Evolutionary conservation across 2,113 vertebrate genomes (phyloP).

Genomic region (Tragelaphus buxtoni): DNA sequence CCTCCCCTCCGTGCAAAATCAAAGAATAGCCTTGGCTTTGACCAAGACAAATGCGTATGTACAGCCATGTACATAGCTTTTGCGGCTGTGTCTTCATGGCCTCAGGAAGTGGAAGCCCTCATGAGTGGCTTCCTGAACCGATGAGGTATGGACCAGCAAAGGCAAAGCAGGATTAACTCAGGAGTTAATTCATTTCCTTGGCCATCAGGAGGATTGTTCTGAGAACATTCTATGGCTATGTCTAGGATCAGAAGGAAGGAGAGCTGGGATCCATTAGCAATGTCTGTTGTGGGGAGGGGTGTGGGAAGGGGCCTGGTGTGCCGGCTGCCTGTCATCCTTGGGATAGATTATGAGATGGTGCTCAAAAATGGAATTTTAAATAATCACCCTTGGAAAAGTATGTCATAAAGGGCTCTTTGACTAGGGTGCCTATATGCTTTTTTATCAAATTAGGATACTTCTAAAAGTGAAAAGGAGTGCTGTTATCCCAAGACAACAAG

Average conservation of each 20-base stretch:
- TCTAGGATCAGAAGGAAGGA: neutral
- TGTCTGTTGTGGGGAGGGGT: neutral
- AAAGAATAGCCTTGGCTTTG: conserved; percentile 1
- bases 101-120: neutral
- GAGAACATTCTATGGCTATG: neutral
- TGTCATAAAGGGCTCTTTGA: neutral
- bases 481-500: neutral
- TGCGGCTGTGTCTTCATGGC: neutral
- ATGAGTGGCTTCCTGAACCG: neutral
- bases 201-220: neutral
- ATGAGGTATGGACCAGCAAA: neutral
- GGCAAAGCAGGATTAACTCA: neutral
- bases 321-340: neutral
- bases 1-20: neutral
- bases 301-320: neutral
- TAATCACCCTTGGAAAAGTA: neutral
- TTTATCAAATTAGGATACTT: neutral
- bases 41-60: neutral
- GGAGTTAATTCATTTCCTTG: neutral
- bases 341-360: neutral
- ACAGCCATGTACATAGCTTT: neutral
- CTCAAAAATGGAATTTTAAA: conserved; percentile 7
- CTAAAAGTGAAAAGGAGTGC: neutral
- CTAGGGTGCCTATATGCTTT: neutral
- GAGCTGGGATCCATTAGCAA: neutral